A percentile compares a stretch with the other conserved stretches of the same genome.
phyloP scores from a whole-genome alignment of 2,888 invertebrate genomes.

The Andrena praecox region DNA sequence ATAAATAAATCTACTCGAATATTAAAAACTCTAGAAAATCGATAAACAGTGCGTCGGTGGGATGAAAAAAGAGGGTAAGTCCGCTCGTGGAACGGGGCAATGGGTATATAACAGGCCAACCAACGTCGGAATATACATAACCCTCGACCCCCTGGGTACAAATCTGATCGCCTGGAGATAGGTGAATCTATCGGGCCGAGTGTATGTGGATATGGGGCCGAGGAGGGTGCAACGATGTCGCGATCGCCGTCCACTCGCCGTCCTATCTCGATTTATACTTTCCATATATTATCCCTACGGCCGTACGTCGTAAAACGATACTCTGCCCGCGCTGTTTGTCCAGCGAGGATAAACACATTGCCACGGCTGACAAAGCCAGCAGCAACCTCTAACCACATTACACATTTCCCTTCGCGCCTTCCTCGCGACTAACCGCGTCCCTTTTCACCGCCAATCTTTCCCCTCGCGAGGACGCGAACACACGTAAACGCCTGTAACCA shows the following conservation, averaged over 20 bases:
- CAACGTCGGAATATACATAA: constrained; percentile 43
- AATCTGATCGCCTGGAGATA: constrained; percentile 60
- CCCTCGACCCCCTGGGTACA: constrained; percentile 46
- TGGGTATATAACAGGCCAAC: constrained; percentile 23
- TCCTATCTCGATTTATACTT: constrained; percentile 70
- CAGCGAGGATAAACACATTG: constrained; percentile 68
- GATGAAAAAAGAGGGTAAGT: background rate
- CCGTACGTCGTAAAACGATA: constrained; percentile 69
- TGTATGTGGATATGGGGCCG: constrained; percentile 55
- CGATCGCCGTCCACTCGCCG: constrained; percentile 37
- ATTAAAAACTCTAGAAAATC: too few species aligned
- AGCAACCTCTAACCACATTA: constrained; percentile 62
- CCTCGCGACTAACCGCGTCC: constrained; percentile 20
- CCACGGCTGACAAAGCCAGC: constrained; percentile 64
- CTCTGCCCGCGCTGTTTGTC: constrained; percentile 51
- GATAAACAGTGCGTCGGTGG: too few species aligned
- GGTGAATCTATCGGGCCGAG: constrained; percentile 59
- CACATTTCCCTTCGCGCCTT: constrained; percentile 57
- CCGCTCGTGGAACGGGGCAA: constrained; percentile 12
- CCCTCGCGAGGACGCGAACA: constrained; percentile 30
- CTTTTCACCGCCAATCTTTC: constrained; percentile 37
- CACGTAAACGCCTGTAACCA: constrained; percentile 38
- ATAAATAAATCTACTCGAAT: background rate
- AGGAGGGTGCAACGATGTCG: constrained; percentile 43
- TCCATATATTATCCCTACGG: constrained; percentile 66